Evolutionary conservation across 2,113 vertebrate species (phyloP), one percentile per base, ranked within the genome.

Genomic region (Sander vitreus): DNA sequence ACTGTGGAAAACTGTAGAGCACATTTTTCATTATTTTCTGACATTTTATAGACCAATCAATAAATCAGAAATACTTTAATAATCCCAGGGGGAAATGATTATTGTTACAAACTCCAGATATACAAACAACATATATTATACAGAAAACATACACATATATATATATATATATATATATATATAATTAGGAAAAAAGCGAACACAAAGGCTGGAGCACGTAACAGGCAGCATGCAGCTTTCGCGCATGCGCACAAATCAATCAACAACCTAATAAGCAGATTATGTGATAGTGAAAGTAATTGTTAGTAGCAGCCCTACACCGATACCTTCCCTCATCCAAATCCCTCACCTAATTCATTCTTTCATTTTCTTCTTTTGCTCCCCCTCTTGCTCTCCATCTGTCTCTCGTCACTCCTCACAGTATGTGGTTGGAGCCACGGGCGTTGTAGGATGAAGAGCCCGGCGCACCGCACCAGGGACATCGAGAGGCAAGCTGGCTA

Each of bases 401-500:
- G 27, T 33, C 82, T 55, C 55, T 23, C 19, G 0, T 43, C 21
- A 0, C 45, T 15, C 47, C 58, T 58, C 27, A 1, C 97, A 97
- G 96, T 88, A 96, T 96, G 96, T 90, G 94, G 91, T 96, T 95
- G 95, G 95, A 95, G 94, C 71, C 68, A n/a, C 60, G 92, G 90
- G 92, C 75, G 92, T 82, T 93, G 89, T 96, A 98, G 96, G 94
- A 99, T 98, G 97, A 95, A 96, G 88, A 95, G 94, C 93, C 95
- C 96, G 84, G 81, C 95, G 82, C 96, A 96, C 89, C 97, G 96
- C 94, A 97, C 92, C 94, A 96, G 98, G 95, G 97, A 98, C 94
- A 99, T 99, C 90, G 98, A 99, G 95, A 96, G 98, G 90, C 97
- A 95, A 85, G 96, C 98, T 19, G 96, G 97, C 90, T 99, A 99